Evolutionary conservation across 2,797 vertebrate genomes (phyloP).

Genomic region (Oceanodroma leucorhoa): DNA sequence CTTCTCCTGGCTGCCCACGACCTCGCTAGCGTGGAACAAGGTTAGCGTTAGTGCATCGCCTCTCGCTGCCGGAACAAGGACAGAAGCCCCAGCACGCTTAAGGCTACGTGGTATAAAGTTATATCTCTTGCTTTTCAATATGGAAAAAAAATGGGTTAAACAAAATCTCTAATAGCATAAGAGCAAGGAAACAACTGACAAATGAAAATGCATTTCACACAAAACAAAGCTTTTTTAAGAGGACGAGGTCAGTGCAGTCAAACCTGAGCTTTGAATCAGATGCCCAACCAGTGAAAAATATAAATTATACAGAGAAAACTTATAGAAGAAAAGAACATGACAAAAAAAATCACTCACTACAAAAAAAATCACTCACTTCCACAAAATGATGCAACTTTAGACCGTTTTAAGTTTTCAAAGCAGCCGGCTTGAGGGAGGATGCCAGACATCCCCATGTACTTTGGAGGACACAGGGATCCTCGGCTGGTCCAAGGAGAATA

Average conservation of each 20-base stretch:
- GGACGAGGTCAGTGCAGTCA: accelerated
- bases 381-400: background rate
- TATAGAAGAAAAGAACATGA: accelerated
- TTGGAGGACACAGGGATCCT: background rate
- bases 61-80: accelerated
- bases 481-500: background rate
- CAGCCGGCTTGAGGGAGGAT: background rate
- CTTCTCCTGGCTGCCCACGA: background rate
- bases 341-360: background rate
- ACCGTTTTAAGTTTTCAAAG: background rate
- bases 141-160: accelerated
- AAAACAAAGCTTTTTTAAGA: background rate
- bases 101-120: accelerated
- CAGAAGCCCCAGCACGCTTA: background rate
- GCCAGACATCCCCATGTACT: background rate
- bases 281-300: background rate
- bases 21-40: background rate
- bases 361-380: conserved; percentile 38
- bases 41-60: background rate
- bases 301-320: background rate
- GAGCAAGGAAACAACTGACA: accelerated
- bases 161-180: accelerated
- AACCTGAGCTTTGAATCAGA: background rate
- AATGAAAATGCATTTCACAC: accelerated
- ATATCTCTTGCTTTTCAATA: background rate